Evolutionary conservation across 1,140 invertebrate genomes (phyloP).

Genomic region (Leucophenga varia): DNA sequence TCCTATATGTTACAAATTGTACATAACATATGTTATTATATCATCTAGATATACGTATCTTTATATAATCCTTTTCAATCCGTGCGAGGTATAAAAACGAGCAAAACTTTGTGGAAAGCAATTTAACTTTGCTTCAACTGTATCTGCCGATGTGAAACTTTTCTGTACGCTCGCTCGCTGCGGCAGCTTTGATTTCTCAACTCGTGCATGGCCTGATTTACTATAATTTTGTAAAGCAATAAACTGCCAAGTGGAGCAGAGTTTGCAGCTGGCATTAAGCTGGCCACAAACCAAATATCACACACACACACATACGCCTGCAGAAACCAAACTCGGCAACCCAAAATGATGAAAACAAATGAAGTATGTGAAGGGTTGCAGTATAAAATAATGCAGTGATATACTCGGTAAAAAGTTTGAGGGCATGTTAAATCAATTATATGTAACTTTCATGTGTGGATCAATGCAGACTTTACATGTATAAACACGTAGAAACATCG

Average conservation of each 20-base stretch:
- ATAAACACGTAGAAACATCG: too few species aligned
- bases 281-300: slow-evolving; percentile 1
- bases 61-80: too few species aligned
- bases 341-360: too few species aligned
- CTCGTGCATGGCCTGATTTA: slow-evolving; percentile 44
- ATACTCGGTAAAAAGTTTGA: too few species aligned
- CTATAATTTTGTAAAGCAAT: slow-evolving; percentile 47
- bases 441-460: too few species aligned
- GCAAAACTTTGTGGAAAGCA: slow-evolving; percentile 31
- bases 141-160: slow-evolving; percentile 26
- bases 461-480: too few species aligned
- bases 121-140: slow-evolving; percentile 33
- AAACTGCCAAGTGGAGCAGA: slow-evolving; percentile 29
- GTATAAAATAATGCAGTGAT: too few species aligned
- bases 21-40: too few species aligned
- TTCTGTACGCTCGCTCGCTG: slow-evolving; percentile 21
- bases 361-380: background rate
- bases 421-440: too few species aligned
- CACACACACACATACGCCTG: slow-evolving; percentile 8
- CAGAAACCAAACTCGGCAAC: background rate
- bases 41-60: too few species aligned
- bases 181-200: slow-evolving; percentile 38
- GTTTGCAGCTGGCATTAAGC: slow-evolving; percentile 23
- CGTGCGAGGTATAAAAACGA: background rate
- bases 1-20: too few species aligned